phyloP scores from a whole-genome alignment of 2,888 invertebrate species.

The Lacanobia oleracea region DNA sequence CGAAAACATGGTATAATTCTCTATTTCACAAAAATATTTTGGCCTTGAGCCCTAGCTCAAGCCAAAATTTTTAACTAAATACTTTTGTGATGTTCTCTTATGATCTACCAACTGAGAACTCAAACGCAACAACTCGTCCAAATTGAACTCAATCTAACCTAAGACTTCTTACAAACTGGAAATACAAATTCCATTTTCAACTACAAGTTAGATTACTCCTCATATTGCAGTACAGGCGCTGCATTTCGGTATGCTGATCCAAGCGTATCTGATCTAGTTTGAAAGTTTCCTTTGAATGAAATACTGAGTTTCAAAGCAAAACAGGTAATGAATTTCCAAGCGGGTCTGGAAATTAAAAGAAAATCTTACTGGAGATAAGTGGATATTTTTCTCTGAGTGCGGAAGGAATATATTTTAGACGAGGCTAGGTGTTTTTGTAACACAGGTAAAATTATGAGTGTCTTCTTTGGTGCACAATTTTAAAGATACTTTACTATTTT shows the following conservation, averaged over 20 bases:
- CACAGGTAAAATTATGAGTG: background rate
- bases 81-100: no score
- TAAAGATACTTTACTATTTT: no score
- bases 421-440: background rate
- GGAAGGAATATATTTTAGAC: background rate
- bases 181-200: slow-evolving; percentile 29
- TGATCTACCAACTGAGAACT: no score
- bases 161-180: background rate
- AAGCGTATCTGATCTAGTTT: slow-evolving; percentile 13
- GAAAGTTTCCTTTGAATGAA: slow-evolving; percentile 13
- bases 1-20: no score
- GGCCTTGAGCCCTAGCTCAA: no score
- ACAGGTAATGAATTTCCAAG: slow-evolving; percentile 37
- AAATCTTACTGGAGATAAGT: slow-evolving; percentile 1
- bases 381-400: background rate
- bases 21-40: no score
- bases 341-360: slow-evolving; percentile 20
- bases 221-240: slow-evolving; percentile 2
- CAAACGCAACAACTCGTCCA: background rate
- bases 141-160: slow-evolving; percentile 15
- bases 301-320: slow-evolving; percentile 10
- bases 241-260: slow-evolving; percentile 10
- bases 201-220: slow-evolving; percentile 6
- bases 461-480: background rate
- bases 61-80: no score